Conservation (phyloP, 2,797 vertebrate genomes). For the Gymnothorax javanicus region DNA sequence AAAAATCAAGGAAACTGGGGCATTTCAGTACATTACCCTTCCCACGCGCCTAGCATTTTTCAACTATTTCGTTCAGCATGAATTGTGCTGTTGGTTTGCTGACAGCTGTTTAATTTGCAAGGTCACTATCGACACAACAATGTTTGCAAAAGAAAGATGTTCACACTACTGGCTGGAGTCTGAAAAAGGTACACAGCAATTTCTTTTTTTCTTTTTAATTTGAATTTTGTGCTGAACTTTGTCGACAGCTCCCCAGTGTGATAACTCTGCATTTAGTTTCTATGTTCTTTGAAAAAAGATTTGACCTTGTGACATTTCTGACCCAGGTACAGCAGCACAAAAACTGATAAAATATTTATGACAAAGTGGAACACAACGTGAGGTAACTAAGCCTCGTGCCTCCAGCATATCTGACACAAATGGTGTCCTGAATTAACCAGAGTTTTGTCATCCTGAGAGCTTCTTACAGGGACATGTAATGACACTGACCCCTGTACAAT, state of each 20-base stretch:
- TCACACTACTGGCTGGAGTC: not conserved
- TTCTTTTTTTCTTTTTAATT: not conserved
- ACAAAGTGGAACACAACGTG: not conserved
- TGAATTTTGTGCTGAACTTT: not conserved
- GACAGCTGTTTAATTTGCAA: not conserved
- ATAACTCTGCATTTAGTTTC: not conserved
- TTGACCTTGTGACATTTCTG: not conserved
- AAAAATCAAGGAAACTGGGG: not conserved
- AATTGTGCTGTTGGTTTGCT: not conserved
- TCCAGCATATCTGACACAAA: not conserved
- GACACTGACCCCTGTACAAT: not conserved
- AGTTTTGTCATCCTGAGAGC: not conserved
- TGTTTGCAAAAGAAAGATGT: not conserved
- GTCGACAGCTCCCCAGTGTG: not conserved
- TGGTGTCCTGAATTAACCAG: not conserved
- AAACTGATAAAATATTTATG: slow-evolving; percentile 8
- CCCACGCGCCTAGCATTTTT: not conserved
- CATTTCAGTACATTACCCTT: not conserved
- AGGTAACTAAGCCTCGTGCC: not conserved
- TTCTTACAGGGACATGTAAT: not conserved
- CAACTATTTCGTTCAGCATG: not conserved
- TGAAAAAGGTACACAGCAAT: not conserved
- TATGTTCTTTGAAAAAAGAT: slow-evolving; percentile 9
- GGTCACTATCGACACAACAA: not conserved
- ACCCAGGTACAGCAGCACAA: not conserved